Evolutionary conservation across 2,888 invertebrate genomes (phyloP), one percentile per base, ranked within the genome.

Genomic region (Euzophera pinguis): DNA sequence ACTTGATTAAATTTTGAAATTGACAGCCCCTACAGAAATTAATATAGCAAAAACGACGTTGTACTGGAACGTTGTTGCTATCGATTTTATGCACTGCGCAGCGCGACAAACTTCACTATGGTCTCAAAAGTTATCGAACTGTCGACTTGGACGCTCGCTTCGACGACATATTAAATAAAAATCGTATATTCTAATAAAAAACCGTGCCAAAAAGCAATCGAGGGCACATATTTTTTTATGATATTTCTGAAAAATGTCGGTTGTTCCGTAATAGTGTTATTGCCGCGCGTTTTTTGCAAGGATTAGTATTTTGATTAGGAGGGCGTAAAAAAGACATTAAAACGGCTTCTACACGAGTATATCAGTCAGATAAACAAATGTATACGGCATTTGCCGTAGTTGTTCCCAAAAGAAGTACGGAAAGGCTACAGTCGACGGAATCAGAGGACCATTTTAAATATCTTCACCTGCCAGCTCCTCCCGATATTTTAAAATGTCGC

Each of bases 401-500:
- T 55, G 55, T 63, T 49, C 56, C 59, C 50, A 64, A 59, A 52
- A 74, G 71, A 61, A 69, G 67, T 59, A 64, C 63, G 16, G 58
- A 61, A 13, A 75, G 77, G 57, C 65, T 88, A 53, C 80, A 76
- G 54, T 87, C 87, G 0, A 90, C 89, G 56, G 89, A 90, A 54
- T 81, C 89, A 0, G 89, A 89, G 56, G 87, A 88, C 45, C 79
- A 84, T 57, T 81, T 83, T 73, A 72, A 68, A 17, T 77, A 73
- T 54, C 67, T 81, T 47, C 74, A 81, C 0, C 57, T 87, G 53
- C 84, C 85, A n/a, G 87, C 87, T 0, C 87, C 89, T 14, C 89
- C 89, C 1, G 75, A 83, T 55, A 80, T 72, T 38, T 22, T 42
- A 55, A 53, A 55, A 92, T 93, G 93, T 93, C 93, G 67, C 69